Base-by-base conservation (phyloP, 2,888 invertebrate genomes). In the Troides aeacus region DNA sequence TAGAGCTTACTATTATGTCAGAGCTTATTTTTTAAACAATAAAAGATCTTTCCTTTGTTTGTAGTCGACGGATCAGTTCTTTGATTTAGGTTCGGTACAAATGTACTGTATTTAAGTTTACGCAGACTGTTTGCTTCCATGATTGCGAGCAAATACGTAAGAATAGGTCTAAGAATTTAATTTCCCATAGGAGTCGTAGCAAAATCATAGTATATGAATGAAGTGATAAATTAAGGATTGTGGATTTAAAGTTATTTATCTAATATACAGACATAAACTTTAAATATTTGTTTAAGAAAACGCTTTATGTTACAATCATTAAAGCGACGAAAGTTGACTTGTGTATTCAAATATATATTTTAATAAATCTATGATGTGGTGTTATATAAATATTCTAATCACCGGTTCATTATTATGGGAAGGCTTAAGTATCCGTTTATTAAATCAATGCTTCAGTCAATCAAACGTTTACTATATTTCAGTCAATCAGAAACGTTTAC, bases 111-210 rank as follows among this genome's bases (percentile, higher is more conserved):
- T 64, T 68, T 63, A 60, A 50, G 60, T 68, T 60, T 60, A 68
- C 59, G 23, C 39, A 60, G 59, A 60, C 36, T 68, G 59, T 64
- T 68, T 68, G 53, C 68, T 39, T 64, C 53, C 36, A 42, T 53
- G 68, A 68, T 68, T 68, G 64, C 63, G 68, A 53, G 59, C 50
- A 68, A 64, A 68, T 53, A 68, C 53, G 64, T 64, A 64, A 60
- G 36, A 39, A 64, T 18, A 60, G 23, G 68, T 63, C 59, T 53
- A 36, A 60, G 59, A 46, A 53, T 53, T 60, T 59, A 50, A 46
- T 63, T 66, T 68, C 42, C 15, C 0, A 17, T 17, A 53, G 23
- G 53, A 4, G 56, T 56, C 18, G 56, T 42, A 42, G 18, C 0
- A n/a, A 57, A 12, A 62, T 18, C 18, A 50, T 17, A 3, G 15